phyloP scores from a whole-genome alignment of 2,888 invertebrate species.

The Amorpha juglandis region DNA sequence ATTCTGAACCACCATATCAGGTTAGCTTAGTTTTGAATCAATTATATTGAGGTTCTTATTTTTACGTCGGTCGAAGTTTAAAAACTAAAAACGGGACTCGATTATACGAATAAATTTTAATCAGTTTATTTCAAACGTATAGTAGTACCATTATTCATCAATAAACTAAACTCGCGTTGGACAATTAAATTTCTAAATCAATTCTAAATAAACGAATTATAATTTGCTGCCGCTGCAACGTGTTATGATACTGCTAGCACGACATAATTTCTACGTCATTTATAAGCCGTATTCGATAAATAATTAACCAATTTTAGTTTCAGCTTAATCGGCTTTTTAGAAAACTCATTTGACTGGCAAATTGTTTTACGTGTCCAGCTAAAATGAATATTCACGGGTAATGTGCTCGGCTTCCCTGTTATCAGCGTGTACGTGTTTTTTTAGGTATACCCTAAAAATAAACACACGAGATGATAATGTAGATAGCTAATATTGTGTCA shows the following conservation, averaged over 20 bases:
- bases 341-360: conserved; percentile 81
- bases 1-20: too few relatives aligned
- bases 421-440: conserved; percentile 42
- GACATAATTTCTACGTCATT: conserved; percentile 49
- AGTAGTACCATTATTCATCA: too few relatives aligned
- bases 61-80: too few relatives aligned
- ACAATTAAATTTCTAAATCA: not conserved
- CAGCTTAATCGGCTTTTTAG: conserved; percentile 83
- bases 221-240: not conserved
- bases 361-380: conserved; percentile 68
- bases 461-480: conserved; percentile 17
- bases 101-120: too few relatives aligned
- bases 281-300: conserved; percentile 62
- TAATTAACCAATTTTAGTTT: conserved; percentile 81
- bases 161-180: not conserved
- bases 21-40: too few relatives aligned
- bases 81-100: too few relatives aligned
- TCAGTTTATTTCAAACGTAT: too few relatives aligned
- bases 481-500: conserved; percentile 12
- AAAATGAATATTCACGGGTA: conserved; percentile 62
- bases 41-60: too few relatives aligned
- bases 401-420: conserved; percentile 44
- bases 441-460: conserved; percentile 35
- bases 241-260: not conserved
- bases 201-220: not conserved